Evolutionary conservation across 2,888 invertebrate genomes (phyloP).

Genomic region (Dioctria linearis): DNA sequence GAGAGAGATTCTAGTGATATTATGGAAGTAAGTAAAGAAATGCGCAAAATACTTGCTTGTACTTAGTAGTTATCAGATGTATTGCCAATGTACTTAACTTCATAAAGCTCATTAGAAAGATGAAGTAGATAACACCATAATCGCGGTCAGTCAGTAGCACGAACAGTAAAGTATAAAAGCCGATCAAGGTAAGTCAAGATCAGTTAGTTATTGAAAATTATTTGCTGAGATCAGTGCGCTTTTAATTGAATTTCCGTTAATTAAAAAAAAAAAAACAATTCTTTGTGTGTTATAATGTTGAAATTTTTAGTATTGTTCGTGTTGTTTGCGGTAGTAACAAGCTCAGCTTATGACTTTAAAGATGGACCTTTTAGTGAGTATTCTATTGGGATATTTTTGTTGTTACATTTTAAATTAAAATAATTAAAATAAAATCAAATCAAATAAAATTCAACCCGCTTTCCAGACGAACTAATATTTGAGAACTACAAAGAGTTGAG

Average conservation of each 20-base stretch:
- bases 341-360: conserved; percentile 61
- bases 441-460: neutral
- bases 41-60: neutral
- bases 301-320: neutral
- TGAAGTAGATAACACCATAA: neutral
- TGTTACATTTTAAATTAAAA: neutral
- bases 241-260: neutral
- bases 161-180: neutral
- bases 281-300: neutral
- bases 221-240: neutral
- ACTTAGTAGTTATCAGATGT: neutral
- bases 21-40: neutral
- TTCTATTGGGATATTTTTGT: no score
- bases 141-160: neutral
- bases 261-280: neutral
- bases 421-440: neutral
- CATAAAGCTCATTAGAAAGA: neutral
- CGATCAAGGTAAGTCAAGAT: neutral
- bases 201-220: conserved; percentile 5
- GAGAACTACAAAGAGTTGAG: conserved; percentile 59
- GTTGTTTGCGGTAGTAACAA: conserved; percentile 32
- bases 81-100: neutral
- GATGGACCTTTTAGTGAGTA: conserved; percentile 63
- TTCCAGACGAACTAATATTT: conserved; percentile 62
- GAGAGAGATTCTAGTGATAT: no score